Percentiles rank a stretch among this genome's conserved stretches.
phyloP scores from a whole-genome alignment of 23 tunicate genomes.

The Clavelina lepadiformis region DNA sequence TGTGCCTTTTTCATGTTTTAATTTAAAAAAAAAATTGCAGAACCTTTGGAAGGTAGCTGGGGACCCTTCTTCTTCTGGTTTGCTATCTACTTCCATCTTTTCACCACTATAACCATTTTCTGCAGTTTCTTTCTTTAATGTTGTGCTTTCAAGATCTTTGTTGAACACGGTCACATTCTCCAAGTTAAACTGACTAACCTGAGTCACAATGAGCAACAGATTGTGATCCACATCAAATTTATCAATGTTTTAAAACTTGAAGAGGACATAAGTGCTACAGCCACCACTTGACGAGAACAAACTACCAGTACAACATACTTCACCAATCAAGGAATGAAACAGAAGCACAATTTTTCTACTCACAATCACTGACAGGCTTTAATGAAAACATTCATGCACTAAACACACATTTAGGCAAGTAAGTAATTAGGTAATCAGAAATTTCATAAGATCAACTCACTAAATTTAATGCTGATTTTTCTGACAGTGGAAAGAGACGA shows the following conservation, averaged over 20 bases:
- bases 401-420: background rate
- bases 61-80: background rate
- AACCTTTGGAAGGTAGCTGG: background rate
- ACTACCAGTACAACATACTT: too few relatives aligned
- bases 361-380: too few relatives aligned
- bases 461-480: slow-evolving; percentile 95
- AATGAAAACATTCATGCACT: too few relatives aligned
- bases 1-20: background rate
- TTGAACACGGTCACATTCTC: slow-evolving; percentile 81
- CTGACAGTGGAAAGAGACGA: slow-evolving; percentile 84
- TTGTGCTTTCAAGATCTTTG: slow-evolving; percentile 23
- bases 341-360: too few relatives aligned
- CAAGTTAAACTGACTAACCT: slow-evolving; percentile 90
- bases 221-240: too few relatives aligned
- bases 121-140: slow-evolving; percentile 15
- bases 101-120: slow-evolving; percentile 20
- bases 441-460: slow-evolving; percentile 25
- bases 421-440: background rate
- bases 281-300: too few relatives aligned
- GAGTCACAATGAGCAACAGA: slow-evolving; percentile 2
- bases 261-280: too few relatives aligned
- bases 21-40: background rate
- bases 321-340: too few relatives aligned
- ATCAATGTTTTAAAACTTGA: too few relatives aligned
- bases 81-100: slow-evolving; percentile 25